Evolutionary conservation across 1,140 invertebrate genomes (phyloP), one percentile per base, ranked within the genome.

Genomic region (Bombus sylvicola): DNA sequence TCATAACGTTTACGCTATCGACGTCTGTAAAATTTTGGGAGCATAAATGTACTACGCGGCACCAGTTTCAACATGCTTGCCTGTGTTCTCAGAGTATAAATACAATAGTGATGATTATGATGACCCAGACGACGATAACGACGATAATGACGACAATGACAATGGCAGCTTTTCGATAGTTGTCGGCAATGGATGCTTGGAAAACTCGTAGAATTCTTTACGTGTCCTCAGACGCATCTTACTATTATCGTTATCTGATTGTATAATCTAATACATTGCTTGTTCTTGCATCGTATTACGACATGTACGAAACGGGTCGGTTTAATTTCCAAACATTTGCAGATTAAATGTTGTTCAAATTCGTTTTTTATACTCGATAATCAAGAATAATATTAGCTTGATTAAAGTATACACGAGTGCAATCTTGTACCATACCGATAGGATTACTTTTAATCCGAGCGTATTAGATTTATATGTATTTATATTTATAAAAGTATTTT

Each of bases 1-100:
- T 1, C 47, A 79, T 31, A 43, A 28, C 31, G 85, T 92, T 0
- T 91, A 87, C 72, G 74, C 81, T 1, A 89, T 92, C 62, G 91
- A 92, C 4, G 69, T 89, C 0, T 87, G 88, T 25, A 90, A 90
- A 69, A 13, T 62, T 25, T 25, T 79, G 1, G 34, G 41, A 22
- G 1, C 43, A 3, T 80, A 41, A 80, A 28, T 31, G 4, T 5
- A 5, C 4, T 62, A 62, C 28, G 12, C 3, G 25, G 28, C 12
- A 62, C 10, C 1, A n/a, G 28, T 62, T 2, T 62, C 9, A 2
- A n/a, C 28, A 9, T 4, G 28, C 9, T 10, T 10, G 25, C 9
- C 57, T 28, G 25, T 10, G 9, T 8, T 59, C 9, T 34, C 3
- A 37, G 2, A 1, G 10, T 3, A 22, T 15, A 12, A 68, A 37